Evolutionary conservation across 2,113 vertebrate genomes (phyloP), one percentile per base, ranked within the genome.

Genomic region (Leptosomus discolor): DNA sequence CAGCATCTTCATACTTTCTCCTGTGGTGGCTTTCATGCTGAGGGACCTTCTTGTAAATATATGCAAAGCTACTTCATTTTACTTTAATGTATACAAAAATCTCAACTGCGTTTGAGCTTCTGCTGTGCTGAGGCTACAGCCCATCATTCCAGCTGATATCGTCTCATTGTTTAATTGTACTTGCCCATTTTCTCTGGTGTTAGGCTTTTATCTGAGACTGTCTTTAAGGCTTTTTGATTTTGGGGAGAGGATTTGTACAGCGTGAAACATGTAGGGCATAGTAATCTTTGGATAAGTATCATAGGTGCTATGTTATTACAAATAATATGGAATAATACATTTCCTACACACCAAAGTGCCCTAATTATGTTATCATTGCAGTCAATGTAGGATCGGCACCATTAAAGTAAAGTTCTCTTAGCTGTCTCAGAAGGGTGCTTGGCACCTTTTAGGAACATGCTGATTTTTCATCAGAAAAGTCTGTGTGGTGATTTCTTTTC

Each of bases 201-300:
- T 71, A 56, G 69, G 39, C 64, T 95, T 96, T 95, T 89, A 68
- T 96, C 54, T 84, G 36, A 71, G 43, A 3, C 39, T 46, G 84
- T 70, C 34, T 92, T 97, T 64, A 92, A 76, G 70, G 34, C n/a
- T 93, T 53, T 88, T 91, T 90, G 53, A 92, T 92, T 97, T 85
- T 36, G 32, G 30, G 56, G 32, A 89, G 37, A 91, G 32, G 48
- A 90, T 87, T 84, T 91, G 60, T 85, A 13, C 77, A 68, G 48
- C 5, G 0, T 75, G 73, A 95, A 90, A 60, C 43, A 79, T 43
- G 68, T 92, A 81, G 12, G 58, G 43, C 43, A 60, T 81, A 43
- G 75, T 92, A 81, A 45, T 91, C 51, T 89, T 81, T 87, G 56
- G 75, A 67, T 92, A 67, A 89, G 58, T 78, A 54, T 91, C 5